A percentile compares a stretch with the other conserved stretches of the same genome.
Evolutionary conservation across 2,888 invertebrate genomes (phyloP).

Genomic region (Rhagium mordax): DNA sequence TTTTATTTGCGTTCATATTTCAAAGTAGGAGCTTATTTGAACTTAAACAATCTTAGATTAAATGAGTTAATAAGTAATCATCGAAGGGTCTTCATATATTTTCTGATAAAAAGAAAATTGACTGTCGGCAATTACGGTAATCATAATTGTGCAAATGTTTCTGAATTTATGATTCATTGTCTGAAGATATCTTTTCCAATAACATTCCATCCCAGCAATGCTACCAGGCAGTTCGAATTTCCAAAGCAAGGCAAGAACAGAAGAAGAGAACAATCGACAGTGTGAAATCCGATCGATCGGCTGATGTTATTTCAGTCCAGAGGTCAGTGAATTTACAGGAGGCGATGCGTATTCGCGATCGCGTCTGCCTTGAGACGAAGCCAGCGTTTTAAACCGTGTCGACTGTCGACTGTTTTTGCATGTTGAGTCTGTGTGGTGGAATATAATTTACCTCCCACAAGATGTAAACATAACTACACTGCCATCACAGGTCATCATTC

Average conservation of each 20-base stretch:
- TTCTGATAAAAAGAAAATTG: no score
- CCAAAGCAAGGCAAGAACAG: constrained; percentile 13
- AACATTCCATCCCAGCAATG: no score
- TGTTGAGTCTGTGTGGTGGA: constrained; percentile 32
- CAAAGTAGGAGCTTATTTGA: no score
- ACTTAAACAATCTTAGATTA: no score
- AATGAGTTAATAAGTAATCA: no score
- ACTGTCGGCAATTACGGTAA: no score
- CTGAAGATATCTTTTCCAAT: no score
- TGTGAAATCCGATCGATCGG: constrained; percentile 39
- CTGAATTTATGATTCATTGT: no score
- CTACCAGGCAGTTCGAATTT: constrained; percentile 29
- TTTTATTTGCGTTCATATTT: no score
- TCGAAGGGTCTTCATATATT: no score
- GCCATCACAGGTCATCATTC: constrained; percentile 32
- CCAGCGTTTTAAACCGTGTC: constrained; percentile 32
- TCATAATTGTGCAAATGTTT: no score
- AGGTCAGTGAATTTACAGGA: constrained; percentile 42
- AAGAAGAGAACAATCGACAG: constrained; percentile 39
- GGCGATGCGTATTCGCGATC: constrained; percentile 35
- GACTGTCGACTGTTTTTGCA: constrained; percentile 27
- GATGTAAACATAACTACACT: constrained; percentile 22
- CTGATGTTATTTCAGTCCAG: constrained; percentile 39
- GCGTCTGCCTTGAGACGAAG: constrained; percentile 34
- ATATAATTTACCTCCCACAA: constrained; percentile 31